Evolutionary conservation across 2,113 vertebrate genomes (phyloP).

Genomic region (Peromyscus maniculatus): DNA sequence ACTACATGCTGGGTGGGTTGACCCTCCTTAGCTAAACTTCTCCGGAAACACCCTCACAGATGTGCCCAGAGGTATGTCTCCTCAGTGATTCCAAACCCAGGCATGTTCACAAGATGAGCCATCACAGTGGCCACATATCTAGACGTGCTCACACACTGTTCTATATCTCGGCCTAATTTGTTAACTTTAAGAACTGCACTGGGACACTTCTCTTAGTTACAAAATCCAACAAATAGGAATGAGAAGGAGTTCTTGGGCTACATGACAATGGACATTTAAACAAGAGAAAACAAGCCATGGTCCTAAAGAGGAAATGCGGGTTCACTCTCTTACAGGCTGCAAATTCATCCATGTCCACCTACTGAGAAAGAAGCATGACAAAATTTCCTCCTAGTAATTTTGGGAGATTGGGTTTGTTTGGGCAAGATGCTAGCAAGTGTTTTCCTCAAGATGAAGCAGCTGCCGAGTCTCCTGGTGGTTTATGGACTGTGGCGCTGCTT

Average conservation of each 20-base stretch:
- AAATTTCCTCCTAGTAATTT: slow-evolving; percentile 23
- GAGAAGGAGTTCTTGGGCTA: not conserved
- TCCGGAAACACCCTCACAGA: not conserved
- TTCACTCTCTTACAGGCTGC: not conserved
- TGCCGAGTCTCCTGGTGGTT: not conserved
- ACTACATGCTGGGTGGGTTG: too few species aligned
- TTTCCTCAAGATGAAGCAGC: not conserved
- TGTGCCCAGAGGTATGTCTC: too few species aligned
- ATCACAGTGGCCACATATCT: not conserved
- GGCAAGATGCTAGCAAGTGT: not conserved
- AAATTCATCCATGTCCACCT: not conserved
- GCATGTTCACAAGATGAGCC: too few species aligned
- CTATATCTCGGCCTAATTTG: not conserved
- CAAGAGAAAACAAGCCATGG: not conserved
- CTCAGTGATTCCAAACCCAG: too few species aligned
- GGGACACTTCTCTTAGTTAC: not conserved
- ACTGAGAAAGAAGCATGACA: not conserved
- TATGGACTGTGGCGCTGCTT: not conserved
- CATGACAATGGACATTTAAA: not conserved
- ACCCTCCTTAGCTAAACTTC: not conserved
- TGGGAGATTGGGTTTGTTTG: not conserved
- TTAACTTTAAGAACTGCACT: not conserved
- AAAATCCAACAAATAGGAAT: not conserved
- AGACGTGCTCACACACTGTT: not conserved
- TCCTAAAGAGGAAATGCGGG: not conserved